Evolutionary conservation across 1,140 invertebrate species (phyloP).

Genomic region (Palaemon carinicauda): DNA sequence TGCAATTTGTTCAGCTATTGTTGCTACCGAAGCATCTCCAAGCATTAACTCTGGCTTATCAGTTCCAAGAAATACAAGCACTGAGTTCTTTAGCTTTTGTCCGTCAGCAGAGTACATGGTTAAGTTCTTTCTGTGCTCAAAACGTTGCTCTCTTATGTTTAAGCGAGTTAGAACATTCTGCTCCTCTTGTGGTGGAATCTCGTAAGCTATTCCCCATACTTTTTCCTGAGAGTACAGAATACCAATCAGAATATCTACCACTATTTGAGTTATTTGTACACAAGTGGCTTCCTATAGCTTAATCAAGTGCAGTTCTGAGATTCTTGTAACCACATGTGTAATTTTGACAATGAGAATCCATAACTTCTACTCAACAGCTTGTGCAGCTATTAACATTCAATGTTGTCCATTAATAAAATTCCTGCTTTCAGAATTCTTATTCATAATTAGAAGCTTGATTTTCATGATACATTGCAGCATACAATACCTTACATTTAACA

Average conservation of each 20-base stretch:
- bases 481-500: background rate
- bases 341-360: too few relatives aligned
- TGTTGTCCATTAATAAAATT: too few relatives aligned
- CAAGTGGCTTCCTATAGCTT: too few relatives aligned
- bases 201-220: conserved; percentile 61
- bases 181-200: conserved; percentile 56
- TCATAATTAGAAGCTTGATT: too few relatives aligned
- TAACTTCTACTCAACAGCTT: too few relatives aligned
- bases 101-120: conserved; percentile 10
- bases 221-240: conserved; percentile 36
- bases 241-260: too few relatives aligned
- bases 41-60: conserved; percentile 79
- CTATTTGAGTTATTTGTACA: too few relatives aligned
- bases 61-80: conserved; percentile 78
- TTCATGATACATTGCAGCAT: too few relatives aligned
- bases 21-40: conserved; percentile 76
- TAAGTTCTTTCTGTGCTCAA: conserved; percentile 27
- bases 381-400: too few relatives aligned
- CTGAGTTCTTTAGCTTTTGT: conserved; percentile 1
- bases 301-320: too few relatives aligned
- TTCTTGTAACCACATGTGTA: too few relatives aligned
- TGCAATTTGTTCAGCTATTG: conserved; percentile 82
- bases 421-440: too few relatives aligned
- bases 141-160: conserved; percentile 59
- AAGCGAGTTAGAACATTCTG: conserved; percentile 37